Base-by-base conservation (phyloP, 1,140 invertebrate genomes). In the Hyles euphorbiae region DNA sequence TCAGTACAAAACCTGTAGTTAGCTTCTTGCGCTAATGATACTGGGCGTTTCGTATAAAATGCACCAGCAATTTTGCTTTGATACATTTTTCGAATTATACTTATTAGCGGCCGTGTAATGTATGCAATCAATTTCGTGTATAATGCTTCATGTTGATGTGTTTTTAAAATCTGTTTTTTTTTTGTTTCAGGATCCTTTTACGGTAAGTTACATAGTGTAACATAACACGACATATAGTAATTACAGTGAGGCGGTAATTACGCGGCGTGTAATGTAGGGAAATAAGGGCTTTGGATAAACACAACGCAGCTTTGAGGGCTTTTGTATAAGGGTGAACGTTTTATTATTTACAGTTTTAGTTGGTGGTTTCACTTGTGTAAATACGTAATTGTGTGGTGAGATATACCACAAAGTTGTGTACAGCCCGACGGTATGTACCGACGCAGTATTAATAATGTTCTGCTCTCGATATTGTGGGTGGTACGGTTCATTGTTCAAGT, bases 151-250 rank as follows among this genome's bases (percentile, higher is more conserved):
- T 47, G 44, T 34, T 36, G 40, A 47, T 47, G 54, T 47, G 45
- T 47, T 49, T 36, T 36, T 34, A 34, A 36, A 43, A 33, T 45
- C 9, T 56, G 22, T 58, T 60, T 71, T 74, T 72, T 54, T 57
- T 66, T 87, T 83, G 83, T 87, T 87, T 72, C 83, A 87, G 83
- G 83, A 87, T 73, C 81, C 83, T 3, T 87, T 87, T 61, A 84
- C 83, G 83, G 83, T 84, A 74, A 78, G 83, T 53, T 53, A 50
- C 22, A 50, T 22, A 33, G 48, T 32, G 22, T 10, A 34, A 53
- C 34, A 12, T 53, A 5, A 10, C 22, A 54, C 44, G 44, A 62
- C 49, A 46, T 51, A 51, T 43, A 10, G 22, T 45, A n/a, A 56
- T 46, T 55, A 34, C 53, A 10, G 53, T 11, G 44, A 34, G 53